phyloP scores from a whole-genome alignment of 2,113 vertebrate genomes.

The Psilopsiagon aymara region DNA sequence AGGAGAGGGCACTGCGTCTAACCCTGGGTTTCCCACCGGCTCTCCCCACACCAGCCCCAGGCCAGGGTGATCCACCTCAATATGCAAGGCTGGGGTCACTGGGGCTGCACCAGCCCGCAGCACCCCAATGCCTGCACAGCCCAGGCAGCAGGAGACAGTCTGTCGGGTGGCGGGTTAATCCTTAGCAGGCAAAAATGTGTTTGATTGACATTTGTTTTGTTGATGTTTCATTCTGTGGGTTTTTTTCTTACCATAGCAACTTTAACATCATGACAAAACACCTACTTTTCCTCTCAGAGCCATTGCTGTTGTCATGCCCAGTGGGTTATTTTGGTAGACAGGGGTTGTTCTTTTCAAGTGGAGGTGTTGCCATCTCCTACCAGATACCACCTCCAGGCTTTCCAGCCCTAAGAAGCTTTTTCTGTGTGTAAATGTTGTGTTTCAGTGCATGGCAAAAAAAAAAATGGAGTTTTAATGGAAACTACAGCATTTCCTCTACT shows the following conservation, averaged over 20 bases:
- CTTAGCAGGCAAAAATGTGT: not conserved
- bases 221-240: conserved; percentile 31
- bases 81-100: not conserved
- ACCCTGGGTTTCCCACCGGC: not conserved
- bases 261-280: conserved; percentile 62
- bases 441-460: conserved; percentile 4
- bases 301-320: conserved; percentile 44
- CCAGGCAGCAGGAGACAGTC: not conserved
- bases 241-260: conserved; percentile 52
- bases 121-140: fast-evolving
- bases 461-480: not conserved
- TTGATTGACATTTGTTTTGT: conserved; percentile 37
- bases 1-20: conserved; percentile 77
- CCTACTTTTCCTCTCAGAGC: conserved; percentile 33
- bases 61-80: not conserved
- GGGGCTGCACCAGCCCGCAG: not conserved
- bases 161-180: not conserved
- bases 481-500: conserved; percentile 21
- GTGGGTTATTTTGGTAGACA: conserved; percentile 57
- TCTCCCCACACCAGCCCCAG: conserved; percentile 10
- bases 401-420: conserved; percentile 43
- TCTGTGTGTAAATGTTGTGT: not conserved
- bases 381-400: conserved; percentile 54
- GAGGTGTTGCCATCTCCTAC: conserved; percentile 56
- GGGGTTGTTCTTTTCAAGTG: conserved; percentile 57